These are phyloP conservation scores for Pelvicachromis taeniatus DNA, from an alignment of 2,113 vertebrate species.

Conservation along the genomic window DNA sequence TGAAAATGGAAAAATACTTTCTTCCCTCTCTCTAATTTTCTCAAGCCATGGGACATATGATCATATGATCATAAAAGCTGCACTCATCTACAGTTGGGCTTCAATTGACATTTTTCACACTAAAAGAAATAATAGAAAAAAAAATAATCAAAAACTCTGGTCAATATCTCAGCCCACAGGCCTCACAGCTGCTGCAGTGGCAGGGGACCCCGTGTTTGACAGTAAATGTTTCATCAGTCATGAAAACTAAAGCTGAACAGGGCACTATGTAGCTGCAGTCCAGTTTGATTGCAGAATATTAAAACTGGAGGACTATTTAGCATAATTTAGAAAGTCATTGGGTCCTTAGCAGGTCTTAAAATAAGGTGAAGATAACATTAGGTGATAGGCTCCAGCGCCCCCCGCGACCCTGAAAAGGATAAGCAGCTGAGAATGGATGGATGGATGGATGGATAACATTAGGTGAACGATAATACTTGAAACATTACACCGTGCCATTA, in stretches of 20 bases:
- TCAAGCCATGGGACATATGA: neutral
- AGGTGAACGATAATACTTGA: neutral
- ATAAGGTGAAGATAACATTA: neutral
- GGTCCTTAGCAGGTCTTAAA: neutral
- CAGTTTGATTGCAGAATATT: neutral
- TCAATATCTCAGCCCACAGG: slow-evolving; percentile 32
- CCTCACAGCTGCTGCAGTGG: slow-evolving; percentile 4
- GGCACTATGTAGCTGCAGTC: neutral
- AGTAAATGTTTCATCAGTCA: slow-evolving; percentile 1
- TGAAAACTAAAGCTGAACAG: neutral
- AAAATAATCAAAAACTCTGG: slow-evolving; percentile 3
- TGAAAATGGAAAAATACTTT: neutral
- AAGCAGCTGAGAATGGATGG: too few species aligned
- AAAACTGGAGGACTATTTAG: neutral
- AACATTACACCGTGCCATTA: neutral
- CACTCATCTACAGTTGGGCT: neutral
- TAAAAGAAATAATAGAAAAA: neutral
- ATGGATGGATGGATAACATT: too few species aligned
- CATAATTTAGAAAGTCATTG: neutral
- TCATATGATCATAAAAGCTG: neutral
- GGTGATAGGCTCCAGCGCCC: too few species aligned
- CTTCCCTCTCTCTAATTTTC: neutral
- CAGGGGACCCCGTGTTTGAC: neutral
- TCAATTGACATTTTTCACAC: neutral
- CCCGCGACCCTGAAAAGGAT: too few species aligned